Evolutionary conservation across 1,140 invertebrate species (phyloP).

Genomic region (Diorhabda elongata): DNA sequence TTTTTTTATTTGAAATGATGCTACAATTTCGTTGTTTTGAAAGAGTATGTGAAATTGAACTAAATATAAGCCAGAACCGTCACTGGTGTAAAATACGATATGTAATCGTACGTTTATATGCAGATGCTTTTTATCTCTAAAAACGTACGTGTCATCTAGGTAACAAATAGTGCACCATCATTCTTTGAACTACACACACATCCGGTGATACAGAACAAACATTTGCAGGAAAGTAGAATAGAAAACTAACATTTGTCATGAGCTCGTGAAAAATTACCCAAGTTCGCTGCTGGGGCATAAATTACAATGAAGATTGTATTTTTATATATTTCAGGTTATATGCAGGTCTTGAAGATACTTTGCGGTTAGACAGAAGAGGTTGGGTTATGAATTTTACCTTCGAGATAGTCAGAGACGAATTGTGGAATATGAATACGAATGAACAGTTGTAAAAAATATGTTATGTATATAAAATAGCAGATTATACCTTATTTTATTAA

Average conservation of each 20-base stretch:
- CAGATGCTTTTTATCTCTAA: constrained; percentile 1
- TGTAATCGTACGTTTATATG: background rate
- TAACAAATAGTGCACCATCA: constrained; percentile 15
- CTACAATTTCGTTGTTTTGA: too few relatives aligned
- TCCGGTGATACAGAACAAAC: constrained; percentile 14
- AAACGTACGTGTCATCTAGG: constrained; percentile 9
- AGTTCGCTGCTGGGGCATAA: constrained; percentile 14
- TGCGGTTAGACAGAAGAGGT: background rate
- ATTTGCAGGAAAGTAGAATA: constrained; percentile 17
- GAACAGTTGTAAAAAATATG: too few relatives aligned
- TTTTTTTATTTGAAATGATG: too few relatives aligned
- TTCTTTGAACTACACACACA: constrained; percentile 4
- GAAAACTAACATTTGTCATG: constrained; percentile 20
- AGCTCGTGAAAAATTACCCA: constrained; percentile 14
- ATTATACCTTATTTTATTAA: too few relatives aligned
- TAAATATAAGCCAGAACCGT: too few relatives aligned
- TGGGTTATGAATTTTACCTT: background rate
- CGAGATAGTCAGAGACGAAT: too few relatives aligned
- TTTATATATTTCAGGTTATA: constrained; percentile 18
- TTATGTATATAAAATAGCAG: too few relatives aligned
- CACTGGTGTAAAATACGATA: background rate
- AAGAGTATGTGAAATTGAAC: too few relatives aligned
- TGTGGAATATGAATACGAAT: too few relatives aligned
- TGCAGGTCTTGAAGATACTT: constrained; percentile 8
- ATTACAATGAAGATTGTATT: constrained; percentile 14